Evolutionary conservation across 2,888 invertebrate species (phyloP), one percentile per base, ranked within the genome.

Genomic region (Rhabditophanes sp.): DNA sequence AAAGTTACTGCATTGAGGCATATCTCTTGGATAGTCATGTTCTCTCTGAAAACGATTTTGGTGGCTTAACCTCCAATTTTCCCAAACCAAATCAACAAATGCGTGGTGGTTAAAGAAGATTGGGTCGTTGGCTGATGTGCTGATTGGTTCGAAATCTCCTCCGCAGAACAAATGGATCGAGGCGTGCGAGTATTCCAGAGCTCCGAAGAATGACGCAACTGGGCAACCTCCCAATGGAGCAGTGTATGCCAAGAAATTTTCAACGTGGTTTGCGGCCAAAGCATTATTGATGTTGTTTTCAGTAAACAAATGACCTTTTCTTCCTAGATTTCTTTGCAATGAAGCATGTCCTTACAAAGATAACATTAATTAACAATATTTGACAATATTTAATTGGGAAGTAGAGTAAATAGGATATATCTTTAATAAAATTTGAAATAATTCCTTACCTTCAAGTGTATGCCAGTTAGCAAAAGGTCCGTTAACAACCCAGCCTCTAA

Each of bases 71-170:
- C 61, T 25, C 58, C 60, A 61, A 30, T 53, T 42, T 35, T 61
- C 61, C 50, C 57, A 61, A 16, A 48, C 46, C 19, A 50, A 51
- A 22, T 61, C 61, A 34, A 61, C 58, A 34, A 62, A 61, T 9
- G 48, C 46, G 41, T 61, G 57, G 31, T 56, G 56, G 3, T 55
- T 37, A 43, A 51, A 56, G 46, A 55, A 56, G 5, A 55, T 40
- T 1, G 67, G 67, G 42, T 67, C 67, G 30, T 60, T 64, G 12
- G 53, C 55, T 4, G 55, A 48, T 3, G 54, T 55, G 3, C 41
- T 39, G 11, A 52, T 52, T 6, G 53, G 53, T 30, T 56, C 56
- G 60, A 61, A 61, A 31, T 61, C 60, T 5, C 61, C 61, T 14
- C 61, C 61, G 22, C 58, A 49, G 46, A 52, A 60, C 15, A 60